Percentiles rank a stretch among this genome's conserved stretches.
phyloP scores from a whole-genome alignment of 2,888 invertebrate species.

The Eulithis prunata region DNA sequence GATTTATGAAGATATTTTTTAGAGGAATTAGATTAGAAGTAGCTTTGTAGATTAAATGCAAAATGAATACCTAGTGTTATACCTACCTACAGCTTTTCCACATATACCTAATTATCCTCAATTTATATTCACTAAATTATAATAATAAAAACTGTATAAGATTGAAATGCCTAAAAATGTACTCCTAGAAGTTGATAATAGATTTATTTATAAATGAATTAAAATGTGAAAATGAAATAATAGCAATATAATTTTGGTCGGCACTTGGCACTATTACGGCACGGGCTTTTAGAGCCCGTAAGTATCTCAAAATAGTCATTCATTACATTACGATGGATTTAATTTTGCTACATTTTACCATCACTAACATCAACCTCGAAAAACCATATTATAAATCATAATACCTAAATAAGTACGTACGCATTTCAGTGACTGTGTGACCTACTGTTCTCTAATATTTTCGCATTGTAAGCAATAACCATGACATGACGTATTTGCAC shows the following conservation, averaged over 20 bases:
- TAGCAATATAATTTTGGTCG: conserved; percentile 3
- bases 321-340: not conserved
- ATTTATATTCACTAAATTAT: conserved; percentile 35
- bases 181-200: conserved; percentile 47
- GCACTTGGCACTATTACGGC: no score
- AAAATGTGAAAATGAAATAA: conserved; percentile 48
- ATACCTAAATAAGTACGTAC: not conserved
- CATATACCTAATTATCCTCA: conserved; percentile 45
- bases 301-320: no score
- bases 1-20: conserved; percentile 42
- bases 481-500: conserved; percentile 25
- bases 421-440: conserved; percentile 15
- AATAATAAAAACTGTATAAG: conserved; percentile 38
- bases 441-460: conserved; percentile 9
- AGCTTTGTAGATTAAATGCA: conserved; percentile 67
- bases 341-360: conserved; percentile 1
- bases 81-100: conserved; percentile 50
- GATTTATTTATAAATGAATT: conserved; percentile 23
- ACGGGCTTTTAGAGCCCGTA: no score
- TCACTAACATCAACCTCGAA: not conserved
- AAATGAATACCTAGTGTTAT: conserved; percentile 50
- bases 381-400: not conserved
- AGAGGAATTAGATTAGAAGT: conserved; percentile 41
- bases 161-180: conserved; percentile 55
- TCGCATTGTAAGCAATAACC: conserved; percentile 26